A percentile compares a stretch with the other conserved stretches of the same genome.
phyloP scores from a whole-genome alignment of 2,888 invertebrate genomes.

The Peribatodes rhomboidaria region DNA sequence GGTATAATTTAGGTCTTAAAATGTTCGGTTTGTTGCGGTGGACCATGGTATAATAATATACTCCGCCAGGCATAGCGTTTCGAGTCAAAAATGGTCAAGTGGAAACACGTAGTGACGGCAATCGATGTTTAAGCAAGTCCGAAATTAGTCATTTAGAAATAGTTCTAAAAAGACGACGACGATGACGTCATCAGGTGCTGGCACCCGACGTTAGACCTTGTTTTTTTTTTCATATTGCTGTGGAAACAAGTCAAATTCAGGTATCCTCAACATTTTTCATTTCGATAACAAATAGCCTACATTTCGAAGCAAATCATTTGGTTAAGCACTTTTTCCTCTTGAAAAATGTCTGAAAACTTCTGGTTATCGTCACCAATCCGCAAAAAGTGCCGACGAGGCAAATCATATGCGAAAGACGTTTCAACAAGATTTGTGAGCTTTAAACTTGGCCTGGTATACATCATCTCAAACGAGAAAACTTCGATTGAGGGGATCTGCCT shows the following conservation, averaged over 20 bases:
- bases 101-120: too few species aligned
- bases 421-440: constrained; percentile 43
- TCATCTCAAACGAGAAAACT: constrained; percentile 81
- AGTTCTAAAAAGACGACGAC: too few species aligned
- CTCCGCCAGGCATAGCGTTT: too few species aligned
- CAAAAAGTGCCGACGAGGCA: constrained; percentile 30
- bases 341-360: constrained; percentile 10
- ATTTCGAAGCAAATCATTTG: neutral
- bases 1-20: neutral
- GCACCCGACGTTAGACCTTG: too few species aligned
- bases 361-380: constrained; percentile 34
- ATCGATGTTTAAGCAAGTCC: too few species aligned
- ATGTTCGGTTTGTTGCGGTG: neutral
- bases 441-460: constrained; percentile 65
- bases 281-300: neutral
- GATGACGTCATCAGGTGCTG: too few species aligned
- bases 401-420: constrained; percentile 44
- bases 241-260: too few species aligned
- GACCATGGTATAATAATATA: too few species aligned
- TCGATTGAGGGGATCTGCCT: constrained; percentile 68
- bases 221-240: too few species aligned
- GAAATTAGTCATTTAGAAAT: too few species aligned
- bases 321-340: neutral
- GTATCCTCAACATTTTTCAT: neutral
- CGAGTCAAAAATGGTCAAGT: too few species aligned